A percentile compares a stretch with the other conserved stretches of the same genome.
These are phyloP conservation scores for Gastrophysa polygoni DNA, from an alignment of 2,888 invertebrate species.

Conservation along the genomic window DNA sequence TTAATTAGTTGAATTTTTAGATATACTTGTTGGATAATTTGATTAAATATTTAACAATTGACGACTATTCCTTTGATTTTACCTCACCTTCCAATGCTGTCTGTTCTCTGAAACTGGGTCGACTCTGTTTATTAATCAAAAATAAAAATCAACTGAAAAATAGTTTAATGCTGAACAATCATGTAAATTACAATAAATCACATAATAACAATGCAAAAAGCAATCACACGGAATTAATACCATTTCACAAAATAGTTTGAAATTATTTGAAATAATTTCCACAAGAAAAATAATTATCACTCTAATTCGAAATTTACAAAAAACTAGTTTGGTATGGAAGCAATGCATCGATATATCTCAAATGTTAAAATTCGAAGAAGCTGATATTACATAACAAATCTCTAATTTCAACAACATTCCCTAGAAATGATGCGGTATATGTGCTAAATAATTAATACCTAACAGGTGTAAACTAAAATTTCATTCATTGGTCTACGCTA, in stretches of 20 bases:
- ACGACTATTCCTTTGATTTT: neutral
- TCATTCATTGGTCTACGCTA: too few species aligned
- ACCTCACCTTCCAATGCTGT: too few species aligned
- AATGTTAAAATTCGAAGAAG: neutral
- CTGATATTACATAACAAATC: neutral
- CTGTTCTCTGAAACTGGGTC: too few species aligned
- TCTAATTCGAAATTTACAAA: neutral
- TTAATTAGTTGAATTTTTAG: conserved; percentile 14
- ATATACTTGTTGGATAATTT: conserved; percentile 14
- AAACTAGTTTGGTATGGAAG: neutral
- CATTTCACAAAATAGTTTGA: neutral
- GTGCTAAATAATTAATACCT: neutral
- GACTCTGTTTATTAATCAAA: too few species aligned
- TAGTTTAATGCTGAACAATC: neutral
- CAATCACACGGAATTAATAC: conserved; percentile 3
- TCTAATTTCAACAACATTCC: neutral
- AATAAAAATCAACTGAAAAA: neutral
- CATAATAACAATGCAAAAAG: neutral
- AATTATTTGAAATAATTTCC: too few species aligned
- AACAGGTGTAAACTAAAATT: neutral
- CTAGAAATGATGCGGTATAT: neutral
- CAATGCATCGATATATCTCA: neutral
- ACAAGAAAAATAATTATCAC: neutral
- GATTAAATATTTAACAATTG: neutral
- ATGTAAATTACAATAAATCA: conserved; percentile 6